phyloP scores from a whole-genome alignment of 2,888 invertebrate genomes.

The Drosophila rellima region DNA sequence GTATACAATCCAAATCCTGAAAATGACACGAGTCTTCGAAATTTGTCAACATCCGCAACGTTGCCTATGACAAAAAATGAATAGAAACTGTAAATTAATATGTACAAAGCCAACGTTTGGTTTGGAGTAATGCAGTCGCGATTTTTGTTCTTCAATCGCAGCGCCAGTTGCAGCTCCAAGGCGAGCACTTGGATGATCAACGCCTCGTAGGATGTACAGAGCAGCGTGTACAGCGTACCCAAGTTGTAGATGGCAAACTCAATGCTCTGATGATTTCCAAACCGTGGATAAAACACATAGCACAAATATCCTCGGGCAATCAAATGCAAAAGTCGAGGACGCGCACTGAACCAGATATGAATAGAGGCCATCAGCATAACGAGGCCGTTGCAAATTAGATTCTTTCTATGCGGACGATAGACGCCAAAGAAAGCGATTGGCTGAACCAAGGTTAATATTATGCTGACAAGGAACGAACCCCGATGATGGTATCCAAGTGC shows the following conservation, averaged over 20 bases:
- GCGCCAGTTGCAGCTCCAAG: conserved; percentile 71
- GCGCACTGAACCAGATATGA: conserved; percentile 72
- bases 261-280: conserved; percentile 84
- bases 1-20: conserved; percentile 96
- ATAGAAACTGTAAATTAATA: conserved; percentile 91
- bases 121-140: conserved; percentile 5
- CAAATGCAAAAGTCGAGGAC: conserved; percentile 86
- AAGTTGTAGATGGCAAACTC: conserved; percentile 87
- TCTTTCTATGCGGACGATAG: conserved; percentile 20
- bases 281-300: conserved; percentile 49
- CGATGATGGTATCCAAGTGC: conserved; percentile 68
- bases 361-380: conserved; percentile 59
- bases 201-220: conserved; percentile 92
- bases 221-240: conserved; percentile 88
- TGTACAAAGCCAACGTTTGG: conserved; percentile 85
- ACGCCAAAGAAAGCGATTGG: conserved; percentile 51
- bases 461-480: conserved; percentile 60
- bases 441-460: conserved; percentile 52
- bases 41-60: conserved; percentile 97
- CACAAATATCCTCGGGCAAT: conserved; percentile 87
- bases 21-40: conserved; percentile 95
- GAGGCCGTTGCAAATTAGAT: conserved; percentile 45
- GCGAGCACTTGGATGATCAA: conserved; percentile 89
- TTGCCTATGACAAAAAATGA: conserved; percentile 98
- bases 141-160: conserved; percentile 43